These are phyloP conservation scores for Coluber constrictor DNA, from an alignment of 2,797 vertebrate genomes.

Conservation along the genomic window DNA sequence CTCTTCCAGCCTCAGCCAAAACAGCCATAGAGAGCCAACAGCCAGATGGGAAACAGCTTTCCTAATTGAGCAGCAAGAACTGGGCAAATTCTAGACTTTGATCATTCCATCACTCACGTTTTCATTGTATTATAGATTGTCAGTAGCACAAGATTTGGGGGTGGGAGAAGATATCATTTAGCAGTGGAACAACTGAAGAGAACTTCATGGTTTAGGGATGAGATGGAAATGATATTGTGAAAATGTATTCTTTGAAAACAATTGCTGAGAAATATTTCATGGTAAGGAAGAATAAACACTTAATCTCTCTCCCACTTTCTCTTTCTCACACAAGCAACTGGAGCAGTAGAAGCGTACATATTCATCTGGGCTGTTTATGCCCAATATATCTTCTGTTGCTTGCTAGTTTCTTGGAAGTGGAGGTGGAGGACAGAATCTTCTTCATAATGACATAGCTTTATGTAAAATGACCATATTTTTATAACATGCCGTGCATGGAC, in stretches of 20 bases:
- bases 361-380: neutral
- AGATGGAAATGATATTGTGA: neutral
- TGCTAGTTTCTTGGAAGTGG: neutral
- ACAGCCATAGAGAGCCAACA: neutral
- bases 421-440: neutral
- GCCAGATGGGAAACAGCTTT: neutral
- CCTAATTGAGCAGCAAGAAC: neutral
- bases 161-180: neutral
- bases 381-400: neutral
- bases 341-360: neutral
- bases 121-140: neutral
- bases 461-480: slow-evolving; percentile 11
- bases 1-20: neutral
- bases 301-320: neutral
- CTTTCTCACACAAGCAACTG: neutral
- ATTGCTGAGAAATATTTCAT: neutral
- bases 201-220: neutral
- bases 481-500: neutral
- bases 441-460: neutral
- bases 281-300: neutral
- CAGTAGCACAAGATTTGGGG: neutral
- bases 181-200: neutral
- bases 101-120: neutral
- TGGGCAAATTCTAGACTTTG: neutral
- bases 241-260: neutral